Evolutionary conservation across 1,140 invertebrate species (phyloP).

Genomic region (Tetramorium parvispinum): DNA sequence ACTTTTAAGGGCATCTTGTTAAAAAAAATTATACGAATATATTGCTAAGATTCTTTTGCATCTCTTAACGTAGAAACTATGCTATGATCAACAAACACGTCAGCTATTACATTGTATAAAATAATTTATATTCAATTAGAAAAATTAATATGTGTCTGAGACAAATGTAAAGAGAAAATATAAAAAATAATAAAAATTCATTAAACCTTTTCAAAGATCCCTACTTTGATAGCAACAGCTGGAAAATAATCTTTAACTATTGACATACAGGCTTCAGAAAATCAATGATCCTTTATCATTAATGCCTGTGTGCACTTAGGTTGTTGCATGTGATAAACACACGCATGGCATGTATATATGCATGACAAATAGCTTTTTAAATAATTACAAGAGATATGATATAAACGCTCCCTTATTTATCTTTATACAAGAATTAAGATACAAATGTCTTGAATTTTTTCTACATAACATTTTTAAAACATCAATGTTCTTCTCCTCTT

Average conservation of each 20-base stretch:
- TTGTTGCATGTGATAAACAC: neutral
- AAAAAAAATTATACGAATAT: neutral
- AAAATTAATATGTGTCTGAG: neutral
- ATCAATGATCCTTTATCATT: conserved; percentile 10
- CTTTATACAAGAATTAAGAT: neutral
- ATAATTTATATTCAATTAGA: conserved; percentile 16
- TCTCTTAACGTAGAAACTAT: neutral
- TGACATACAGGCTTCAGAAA: neutral
- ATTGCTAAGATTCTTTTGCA: neutral
- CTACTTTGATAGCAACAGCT: conserved; percentile 33
- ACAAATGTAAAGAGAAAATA: conserved; percentile 8
- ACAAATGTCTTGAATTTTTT: neutral
- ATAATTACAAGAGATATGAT: neutral
- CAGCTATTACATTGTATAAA: neutral
- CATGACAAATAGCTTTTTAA: conserved; percentile 3
- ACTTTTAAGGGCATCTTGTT: neutral
- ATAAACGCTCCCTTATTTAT: neutral
- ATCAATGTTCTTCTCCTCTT: neutral
- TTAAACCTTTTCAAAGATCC: conserved; percentile 22
- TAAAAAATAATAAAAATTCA: too few relatives aligned
- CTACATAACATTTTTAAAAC: neutral
- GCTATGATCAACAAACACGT: neutral
- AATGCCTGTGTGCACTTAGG: conserved; percentile 14
- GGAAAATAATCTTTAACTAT: conserved; percentile 16
- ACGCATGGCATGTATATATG: neutral